Evolutionary conservation across 2,888 invertebrate genomes (phyloP), one percentile per base, ranked within the genome.

Genomic region (Lamellibrachia satsuma): DNA sequence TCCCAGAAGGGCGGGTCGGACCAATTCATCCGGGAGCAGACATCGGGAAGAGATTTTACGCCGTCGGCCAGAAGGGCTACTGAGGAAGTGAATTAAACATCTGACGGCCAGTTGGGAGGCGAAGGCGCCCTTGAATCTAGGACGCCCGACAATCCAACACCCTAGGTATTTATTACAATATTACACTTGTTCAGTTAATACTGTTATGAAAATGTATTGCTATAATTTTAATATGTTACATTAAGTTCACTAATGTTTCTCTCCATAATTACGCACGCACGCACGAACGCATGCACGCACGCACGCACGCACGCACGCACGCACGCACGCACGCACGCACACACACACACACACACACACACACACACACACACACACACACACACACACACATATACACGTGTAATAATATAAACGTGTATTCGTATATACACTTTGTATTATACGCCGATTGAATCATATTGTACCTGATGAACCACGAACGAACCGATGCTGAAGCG

Each of bases 341-440:
- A 8, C 15, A 60, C 11, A 8, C 15, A 60, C 3, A 8, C 60
- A 60, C 22, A 8, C 15, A 60, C 15, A 8, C 15, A 60, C 1
- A 8, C 60, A 60, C 3, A 60, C 9, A 60, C 22, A 60, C 39
- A 39, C 22, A 92, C 39, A 92, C 27, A 92, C 75, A 92, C 27
- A 92, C 39, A 92, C 51, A 55, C 57, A 92, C 52, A 92, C 91
- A 92, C 52, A 92, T 52, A 92, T 52, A 92, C 57, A 92, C 52
- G 91, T 57, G 91, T 90, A 92, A 27, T 39, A 39, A 60, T 3
- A 60, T 11, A 60, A 1, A 60, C 55, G 22, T 60, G 22, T 60
- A 60, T 22, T 15, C 3, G 4, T 60, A 60, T 15, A 60, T 11
- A 11, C 22, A 60, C 60, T 15, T 60, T 39, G 39, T 39, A 39